Evolutionary conservation across 2,888 invertebrate species (phyloP).

Genomic region (Tipula vernalis): DNA sequence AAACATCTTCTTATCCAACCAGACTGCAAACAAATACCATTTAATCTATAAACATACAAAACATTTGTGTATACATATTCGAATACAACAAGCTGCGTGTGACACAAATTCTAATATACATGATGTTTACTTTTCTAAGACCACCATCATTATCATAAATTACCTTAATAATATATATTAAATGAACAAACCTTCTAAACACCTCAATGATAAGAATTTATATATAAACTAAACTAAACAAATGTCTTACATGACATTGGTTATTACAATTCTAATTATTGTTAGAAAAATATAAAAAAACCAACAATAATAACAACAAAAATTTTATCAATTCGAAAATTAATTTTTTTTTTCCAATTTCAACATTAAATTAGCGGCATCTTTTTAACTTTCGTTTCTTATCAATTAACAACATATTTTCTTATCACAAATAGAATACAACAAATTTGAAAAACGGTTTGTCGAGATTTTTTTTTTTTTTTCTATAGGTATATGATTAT

Average conservation of each 20-base stretch:
- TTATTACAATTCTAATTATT: slow-evolving; percentile 9
- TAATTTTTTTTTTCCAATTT: not conserved
- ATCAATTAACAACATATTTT: not conserved
- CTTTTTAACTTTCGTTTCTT: not conserved
- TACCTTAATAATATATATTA: not conserved
- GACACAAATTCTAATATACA: not conserved
- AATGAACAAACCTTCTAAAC: not conserved
- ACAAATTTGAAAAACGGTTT: not conserved
- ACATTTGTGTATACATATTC: not conserved
- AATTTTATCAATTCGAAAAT: not conserved
- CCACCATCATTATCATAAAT: not conserved
- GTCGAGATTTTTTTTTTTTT: not conserved
- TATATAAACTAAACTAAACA: not conserved
- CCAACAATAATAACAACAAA: not conserved
- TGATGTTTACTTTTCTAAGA: not conserved
- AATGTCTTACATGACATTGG: slow-evolving; percentile 6
- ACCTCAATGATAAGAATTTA: not conserved
- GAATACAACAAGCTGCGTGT: not conserved
- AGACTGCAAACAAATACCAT: not conserved
- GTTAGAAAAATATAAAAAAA: not conserved
- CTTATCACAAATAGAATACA: not conserved
- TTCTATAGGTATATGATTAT: not conserved
- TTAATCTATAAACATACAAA: not conserved
- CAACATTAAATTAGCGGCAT: not conserved
- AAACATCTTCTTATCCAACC: not conserved